Base-by-base conservation (phyloP, 2,888 invertebrate genomes). In the Morinoia aosen region DNA sequence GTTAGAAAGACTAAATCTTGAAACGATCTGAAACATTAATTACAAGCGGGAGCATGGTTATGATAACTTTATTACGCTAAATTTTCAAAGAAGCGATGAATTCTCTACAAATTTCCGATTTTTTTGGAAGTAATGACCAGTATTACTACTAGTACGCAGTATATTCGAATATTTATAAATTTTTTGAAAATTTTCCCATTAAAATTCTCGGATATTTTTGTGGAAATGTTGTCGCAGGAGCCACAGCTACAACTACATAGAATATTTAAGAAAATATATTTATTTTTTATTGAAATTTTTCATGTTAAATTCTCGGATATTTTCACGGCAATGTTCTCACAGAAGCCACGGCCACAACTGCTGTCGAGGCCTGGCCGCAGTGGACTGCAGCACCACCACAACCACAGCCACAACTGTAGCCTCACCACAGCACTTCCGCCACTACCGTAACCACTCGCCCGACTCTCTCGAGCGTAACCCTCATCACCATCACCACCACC, bases 401-500 rank as follows among this genome's bases (percentile, higher is more conserved):
- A 61, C 56, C 88, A 61, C 94, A 76, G 96, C 57, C 95, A 95
- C 95, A n/a, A 88, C 39, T 48, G 90, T 91, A 39, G 88, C 57
- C 8, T 57, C 58, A 39, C 58, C n/a, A 48, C 93, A 39, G 10
- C 56, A 76, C 95, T 58, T n/a, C 94, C 88, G 57, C 95, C 95
- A 58, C 95, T 95, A 56, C 93, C 61, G 76, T 57, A 61, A 95
- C 96, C 48, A 94, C 95, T n/a, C 96, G 95, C 94, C 96, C 5
- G 96, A 96, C 91, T 96, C 96, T 94, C 95, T 96, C 40, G 96
- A 96, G 88, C 95, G 95, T 14, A 96, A 94, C 58, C 48, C 64
- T 33, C 64, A 39, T 56, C 25, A n/a, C 58, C 93, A 93, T 64
- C 58, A n/a, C 91, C 76, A 95, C 48, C 64, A 95, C 64, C 40